Conservation (phyloP, 2,888 invertebrate species). For the Chalcosyrphus nemorum region DNA sequence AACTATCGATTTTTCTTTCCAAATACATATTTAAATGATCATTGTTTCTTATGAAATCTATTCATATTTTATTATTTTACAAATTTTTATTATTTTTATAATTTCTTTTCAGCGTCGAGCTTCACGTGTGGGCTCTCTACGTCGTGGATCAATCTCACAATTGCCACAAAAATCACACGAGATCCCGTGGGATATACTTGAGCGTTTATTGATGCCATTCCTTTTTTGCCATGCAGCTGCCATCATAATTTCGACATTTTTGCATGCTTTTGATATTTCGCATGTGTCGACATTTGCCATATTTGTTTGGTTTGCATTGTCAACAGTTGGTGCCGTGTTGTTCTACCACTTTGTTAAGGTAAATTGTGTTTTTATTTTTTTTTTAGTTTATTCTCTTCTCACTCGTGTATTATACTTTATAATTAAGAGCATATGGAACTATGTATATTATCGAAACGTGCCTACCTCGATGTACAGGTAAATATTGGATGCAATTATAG, state of each 20-base stretch:
- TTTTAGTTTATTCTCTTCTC: no score
- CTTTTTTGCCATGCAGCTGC: slow-evolving; percentile 91
- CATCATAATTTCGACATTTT: slow-evolving; percentile 87
- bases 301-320: slow-evolving; percentile 89
- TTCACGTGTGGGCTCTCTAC: slow-evolving; percentile 83
- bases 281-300: slow-evolving; percentile 90
- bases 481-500: no score
- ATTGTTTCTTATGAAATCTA: no score
- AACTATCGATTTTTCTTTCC: no score
- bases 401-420: no score
- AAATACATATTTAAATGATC: neutral
- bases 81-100: slow-evolving; percentile 36
- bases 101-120: slow-evolving; percentile 80
- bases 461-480: no score
- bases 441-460: no score
- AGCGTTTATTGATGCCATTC: slow-evolving; percentile 89
- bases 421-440: no score
- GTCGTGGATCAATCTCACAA: slow-evolving; percentile 84
- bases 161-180: slow-evolving; percentile 84
- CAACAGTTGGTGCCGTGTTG: slow-evolving; percentile 88
- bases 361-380: no score
- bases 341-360: slow-evolving; percentile 94
- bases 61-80: slow-evolving; percentile 9
- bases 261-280: slow-evolving; percentile 89
- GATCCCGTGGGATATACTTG: slow-evolving; percentile 87